Percentiles rank a stretch among this genome's conserved stretches.
Evolutionary conservation across 2,797 vertebrate genomes (phyloP).

Genomic region (Allobates femoralis): DNA sequence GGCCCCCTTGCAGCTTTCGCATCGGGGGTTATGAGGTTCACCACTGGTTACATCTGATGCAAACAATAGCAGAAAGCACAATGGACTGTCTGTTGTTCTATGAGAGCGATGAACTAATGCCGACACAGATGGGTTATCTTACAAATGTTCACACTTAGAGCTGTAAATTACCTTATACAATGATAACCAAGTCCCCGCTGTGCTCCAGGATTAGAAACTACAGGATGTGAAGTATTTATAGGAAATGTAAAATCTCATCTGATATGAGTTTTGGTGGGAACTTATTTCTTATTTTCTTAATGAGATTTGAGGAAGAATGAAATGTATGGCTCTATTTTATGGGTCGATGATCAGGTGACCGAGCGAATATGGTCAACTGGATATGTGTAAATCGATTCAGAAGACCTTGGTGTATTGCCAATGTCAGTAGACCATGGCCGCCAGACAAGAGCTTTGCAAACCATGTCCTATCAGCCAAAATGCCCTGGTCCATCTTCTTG

Average conservation of each 20-base stretch:
- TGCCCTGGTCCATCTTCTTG: too few species aligned
- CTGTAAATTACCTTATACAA: constrained; percentile 41
- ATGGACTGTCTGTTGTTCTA: constrained; percentile 14
- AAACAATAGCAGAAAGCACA: constrained; percentile 4
- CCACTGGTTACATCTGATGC: neutral
- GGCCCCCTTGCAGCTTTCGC: neutral
- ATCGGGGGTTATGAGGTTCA: too few species aligned
- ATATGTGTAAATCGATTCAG: too few species aligned
- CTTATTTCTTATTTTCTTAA: constrained; percentile 11
- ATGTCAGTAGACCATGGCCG: too few species aligned
- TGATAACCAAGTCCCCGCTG: constrained; percentile 48
- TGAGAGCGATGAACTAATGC: constrained; percentile 4
- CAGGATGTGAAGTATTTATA: constrained; percentile 3
- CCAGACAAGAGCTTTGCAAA: too few species aligned
- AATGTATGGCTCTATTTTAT: too few species aligned
- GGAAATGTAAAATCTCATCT: neutral
- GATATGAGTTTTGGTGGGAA: constrained; percentile 1
- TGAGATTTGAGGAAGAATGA: neutral
- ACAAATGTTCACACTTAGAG: constrained; percentile 46
- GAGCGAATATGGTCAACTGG: too few species aligned
- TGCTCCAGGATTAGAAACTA: constrained; percentile 34
- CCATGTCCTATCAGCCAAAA: too few species aligned
- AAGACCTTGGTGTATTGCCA: too few species aligned
- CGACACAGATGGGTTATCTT: constrained; percentile 41
- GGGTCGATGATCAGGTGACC: too few species aligned